phyloP scores from a whole-genome alignment of 2,888 invertebrate genomes.

The Ophion ventricosus region DNA sequence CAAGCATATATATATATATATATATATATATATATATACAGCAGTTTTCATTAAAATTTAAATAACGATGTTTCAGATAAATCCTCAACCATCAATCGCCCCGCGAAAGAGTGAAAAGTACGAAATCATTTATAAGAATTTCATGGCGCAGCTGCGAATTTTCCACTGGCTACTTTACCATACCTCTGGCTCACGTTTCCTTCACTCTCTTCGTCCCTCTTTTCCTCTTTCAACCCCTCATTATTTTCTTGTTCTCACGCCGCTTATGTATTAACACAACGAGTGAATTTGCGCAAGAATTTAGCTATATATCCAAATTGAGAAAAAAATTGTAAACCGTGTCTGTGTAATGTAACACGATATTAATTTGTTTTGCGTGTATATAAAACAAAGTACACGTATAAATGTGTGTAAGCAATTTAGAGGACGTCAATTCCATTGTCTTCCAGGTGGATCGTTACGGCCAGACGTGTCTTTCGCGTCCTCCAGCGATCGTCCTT shows the following conservation, averaged over 20 bases:
- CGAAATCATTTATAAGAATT: not conserved
- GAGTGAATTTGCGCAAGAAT: too few relatives aligned
- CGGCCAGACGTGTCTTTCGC: conserved; percentile 59
- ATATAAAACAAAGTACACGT: too few relatives aligned
- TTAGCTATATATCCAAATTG: too few relatives aligned
- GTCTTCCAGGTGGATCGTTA: conserved; percentile 61
- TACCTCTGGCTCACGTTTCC: not conserved
- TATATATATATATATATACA: not conserved
- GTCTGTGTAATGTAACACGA: too few relatives aligned
- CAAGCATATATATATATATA: not conserved
- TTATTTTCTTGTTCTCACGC: not conserved
- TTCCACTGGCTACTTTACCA: not conserved
- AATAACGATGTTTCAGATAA: too few relatives aligned
- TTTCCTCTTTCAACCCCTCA: not conserved
- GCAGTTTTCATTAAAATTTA: conserved; percentile 7
- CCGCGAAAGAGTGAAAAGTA: too few relatives aligned
- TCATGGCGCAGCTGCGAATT: not conserved
- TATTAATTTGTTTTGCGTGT: too few relatives aligned
- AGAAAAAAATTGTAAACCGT: too few relatives aligned
- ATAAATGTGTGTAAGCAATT: not conserved
- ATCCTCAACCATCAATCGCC: not conserved
- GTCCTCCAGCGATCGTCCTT: conserved; percentile 29
- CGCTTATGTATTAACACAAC: too few relatives aligned
- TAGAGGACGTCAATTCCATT: conserved; percentile 43
- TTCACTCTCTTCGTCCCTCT: too few relatives aligned